phyloP scores from a whole-genome alignment of 1,140 invertebrate species.

The Hermetia illucens region DNA sequence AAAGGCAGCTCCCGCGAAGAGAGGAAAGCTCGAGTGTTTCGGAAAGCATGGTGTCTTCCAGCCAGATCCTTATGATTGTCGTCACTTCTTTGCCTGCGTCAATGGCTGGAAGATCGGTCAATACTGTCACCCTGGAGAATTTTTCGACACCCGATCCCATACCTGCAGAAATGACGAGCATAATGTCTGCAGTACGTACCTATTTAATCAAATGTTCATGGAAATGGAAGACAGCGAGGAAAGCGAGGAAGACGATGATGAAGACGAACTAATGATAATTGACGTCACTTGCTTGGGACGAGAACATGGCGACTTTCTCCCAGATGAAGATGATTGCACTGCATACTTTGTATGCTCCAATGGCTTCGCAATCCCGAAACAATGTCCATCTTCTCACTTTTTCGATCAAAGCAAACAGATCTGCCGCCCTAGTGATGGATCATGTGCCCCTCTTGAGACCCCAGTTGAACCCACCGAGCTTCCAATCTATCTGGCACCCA shows the following conservation, averaged over 20 bases:
- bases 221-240: not conserved
- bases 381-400: too few relatives aligned
- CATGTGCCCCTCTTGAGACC: too few relatives aligned
- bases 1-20: not conserved
- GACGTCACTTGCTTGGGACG: not conserved
- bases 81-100: not conserved
- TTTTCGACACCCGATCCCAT: not conserved
- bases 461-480: too few relatives aligned
- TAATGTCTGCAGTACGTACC: not conserved
- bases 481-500: too few relatives aligned
- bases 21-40: not conserved
- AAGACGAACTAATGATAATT: not conserved
- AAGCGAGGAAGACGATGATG: not conserved
- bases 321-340: not conserved
- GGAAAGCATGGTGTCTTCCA: not conserved
- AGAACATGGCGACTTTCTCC: not conserved
- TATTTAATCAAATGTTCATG: too few relatives aligned
- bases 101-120: not conserved
- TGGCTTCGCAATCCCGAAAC: too few relatives aligned
- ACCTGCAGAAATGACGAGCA: not conserved
- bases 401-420: too few relatives aligned
- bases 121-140: not conserved
- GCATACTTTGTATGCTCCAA: too few relatives aligned
- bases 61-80: not conserved
- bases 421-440: too few relatives aligned